A percentile compares a stretch with the other conserved stretches of the same genome.
These are phyloP conservation scores for Sapayoa aenigma DNA, from an alignment of 2,113 vertebrate species.

Conservation along the genomic window DNA sequence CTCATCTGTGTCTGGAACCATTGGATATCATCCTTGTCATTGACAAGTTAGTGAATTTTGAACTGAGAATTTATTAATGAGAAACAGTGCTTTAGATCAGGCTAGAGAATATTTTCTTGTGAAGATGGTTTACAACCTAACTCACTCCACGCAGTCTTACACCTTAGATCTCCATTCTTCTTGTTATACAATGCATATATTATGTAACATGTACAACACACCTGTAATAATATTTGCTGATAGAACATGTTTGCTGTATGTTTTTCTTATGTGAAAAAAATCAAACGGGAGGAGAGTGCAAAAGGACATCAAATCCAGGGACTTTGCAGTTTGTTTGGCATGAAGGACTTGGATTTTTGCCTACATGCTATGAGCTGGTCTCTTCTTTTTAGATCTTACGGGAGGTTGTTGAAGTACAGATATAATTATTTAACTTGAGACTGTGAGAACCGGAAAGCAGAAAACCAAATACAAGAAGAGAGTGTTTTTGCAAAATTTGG, in stretches of 20 bases:
- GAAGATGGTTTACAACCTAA: neutral
- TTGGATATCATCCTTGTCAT: neutral
- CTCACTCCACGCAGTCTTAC: neutral
- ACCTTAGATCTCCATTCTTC: neutral
- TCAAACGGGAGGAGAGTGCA: accelerated
- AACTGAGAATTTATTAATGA: neutral
- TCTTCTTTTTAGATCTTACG: neutral
- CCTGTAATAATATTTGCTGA: neutral
- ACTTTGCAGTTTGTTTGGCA: neutral
- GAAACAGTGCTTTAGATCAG: neutral
- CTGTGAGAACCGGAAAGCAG: neutral
- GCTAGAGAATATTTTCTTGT: neutral
- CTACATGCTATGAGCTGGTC: neutral
- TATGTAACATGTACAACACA: neutral
- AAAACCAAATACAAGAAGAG: neutral
- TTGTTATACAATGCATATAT: neutral
- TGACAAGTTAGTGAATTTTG: neutral
- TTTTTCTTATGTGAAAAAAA: neutral
- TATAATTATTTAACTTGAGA: neutral
- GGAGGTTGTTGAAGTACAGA: neutral
- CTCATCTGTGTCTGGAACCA: neutral
- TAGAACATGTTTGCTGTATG: neutral
- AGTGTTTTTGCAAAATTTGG: neutral
- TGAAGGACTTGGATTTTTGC: neutral
- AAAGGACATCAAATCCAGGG: neutral